Evolutionary conservation across 2,888 invertebrate species (phyloP).

Genomic region (Stenoptilia bipunctidactyla): DNA sequence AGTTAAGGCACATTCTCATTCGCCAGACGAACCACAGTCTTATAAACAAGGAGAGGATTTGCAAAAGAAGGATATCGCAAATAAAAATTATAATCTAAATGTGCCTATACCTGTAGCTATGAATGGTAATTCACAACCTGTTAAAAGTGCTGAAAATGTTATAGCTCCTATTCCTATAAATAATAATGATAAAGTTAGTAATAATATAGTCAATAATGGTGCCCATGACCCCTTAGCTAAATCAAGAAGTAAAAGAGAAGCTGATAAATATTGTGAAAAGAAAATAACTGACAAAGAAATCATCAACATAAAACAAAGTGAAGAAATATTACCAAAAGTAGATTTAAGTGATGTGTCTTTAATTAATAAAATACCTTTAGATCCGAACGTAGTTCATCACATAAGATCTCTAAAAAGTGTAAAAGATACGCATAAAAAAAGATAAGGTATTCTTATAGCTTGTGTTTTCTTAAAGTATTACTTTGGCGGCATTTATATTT

Average conservation of each 20-base stretch:
- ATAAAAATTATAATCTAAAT: constrained; percentile 22
- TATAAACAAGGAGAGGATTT: constrained; percentile 46
- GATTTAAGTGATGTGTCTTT: constrained; percentile 31
- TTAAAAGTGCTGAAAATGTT: constrained; percentile 10
- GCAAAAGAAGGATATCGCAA: constrained; percentile 20
- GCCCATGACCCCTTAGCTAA: constrained; percentile 6
- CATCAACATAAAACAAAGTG: constrained; percentile 9
- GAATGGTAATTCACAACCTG: constrained; percentile 19
- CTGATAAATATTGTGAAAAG: constrained; percentile 37
- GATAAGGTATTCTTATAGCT: constrained; percentile 16
- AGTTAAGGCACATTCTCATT: constrained; percentile 30
- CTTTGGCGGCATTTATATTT: too few species aligned
- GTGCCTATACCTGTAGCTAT: constrained; percentile 35
- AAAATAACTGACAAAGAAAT: constrained; percentile 23
- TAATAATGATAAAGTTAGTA: too few species aligned
- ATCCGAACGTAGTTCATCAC: constrained; percentile 29
- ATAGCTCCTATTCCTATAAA: constrained; percentile 3
- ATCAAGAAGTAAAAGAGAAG: constrained; percentile 41
- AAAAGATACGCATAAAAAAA: constrained; percentile 26
- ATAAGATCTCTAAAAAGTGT: constrained; percentile 47
- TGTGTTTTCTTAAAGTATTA: too few species aligned
- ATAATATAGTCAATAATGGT: too few species aligned
- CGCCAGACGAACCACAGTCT: constrained; percentile 49
- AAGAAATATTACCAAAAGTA: constrained; percentile 27
- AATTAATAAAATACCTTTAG: constrained; percentile 30